Evolutionary conservation across 2,113 vertebrate genomes (phyloP).

Genomic region (Pangasianodon gigas): DNA sequence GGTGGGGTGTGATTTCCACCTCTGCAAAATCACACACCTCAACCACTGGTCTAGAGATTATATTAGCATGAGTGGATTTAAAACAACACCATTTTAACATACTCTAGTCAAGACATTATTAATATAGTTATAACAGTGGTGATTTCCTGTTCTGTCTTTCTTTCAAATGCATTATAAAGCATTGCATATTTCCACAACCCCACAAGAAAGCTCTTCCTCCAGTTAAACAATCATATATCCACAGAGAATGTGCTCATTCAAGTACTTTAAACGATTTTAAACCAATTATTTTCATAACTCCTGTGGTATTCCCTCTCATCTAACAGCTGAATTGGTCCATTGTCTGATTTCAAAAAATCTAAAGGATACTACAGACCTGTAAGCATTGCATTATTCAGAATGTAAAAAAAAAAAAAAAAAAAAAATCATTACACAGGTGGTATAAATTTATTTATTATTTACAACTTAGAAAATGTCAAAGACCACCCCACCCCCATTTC

Average conservation of each 20-base stretch:
- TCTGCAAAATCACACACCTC: too few relatives aligned
- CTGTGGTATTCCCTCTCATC: not conserved
- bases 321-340: not conserved
- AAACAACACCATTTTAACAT: not conserved
- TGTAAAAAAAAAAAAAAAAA: not conserved
- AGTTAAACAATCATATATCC: not conserved
- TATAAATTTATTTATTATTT: conserved; percentile 47
- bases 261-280: not conserved
- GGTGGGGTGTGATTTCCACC: too few relatives aligned
- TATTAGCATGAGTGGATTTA: not conserved
- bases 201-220: not conserved
- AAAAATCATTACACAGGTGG: not conserved
- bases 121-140: not conserved
- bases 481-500: not conserved
- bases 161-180: not conserved
- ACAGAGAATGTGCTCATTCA: not conserved
- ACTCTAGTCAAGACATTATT: not conserved
- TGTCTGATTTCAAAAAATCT: not conserved
- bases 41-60: not conserved
- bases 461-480: conserved; percentile 51
- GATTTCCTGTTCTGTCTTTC: not conserved
- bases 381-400: not conserved
- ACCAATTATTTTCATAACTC: not conserved
- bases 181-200: not conserved
- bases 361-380: not conserved